Conservation (phyloP, 2,797 vertebrate genomes). For the Sorex maritimensis region DNA sequence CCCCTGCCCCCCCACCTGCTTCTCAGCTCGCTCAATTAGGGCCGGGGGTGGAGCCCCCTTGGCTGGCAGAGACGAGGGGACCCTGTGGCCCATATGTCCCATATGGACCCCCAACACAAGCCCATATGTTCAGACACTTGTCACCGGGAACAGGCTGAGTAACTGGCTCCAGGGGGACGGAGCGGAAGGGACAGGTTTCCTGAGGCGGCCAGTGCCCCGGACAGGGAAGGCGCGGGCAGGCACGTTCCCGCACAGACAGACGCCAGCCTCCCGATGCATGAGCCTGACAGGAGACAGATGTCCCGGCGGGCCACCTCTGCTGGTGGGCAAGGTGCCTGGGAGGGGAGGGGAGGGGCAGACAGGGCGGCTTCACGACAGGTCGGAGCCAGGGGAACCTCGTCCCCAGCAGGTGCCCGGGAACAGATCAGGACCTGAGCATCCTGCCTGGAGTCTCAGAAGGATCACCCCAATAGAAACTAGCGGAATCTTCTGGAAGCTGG, state of each 20-base stretch:
- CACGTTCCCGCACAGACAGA: neutral
- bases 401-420: too few species aligned
- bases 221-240: neutral
- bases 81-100: too few species aligned
- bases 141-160: neutral
- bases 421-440: too few species aligned
- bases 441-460: too few species aligned
- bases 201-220: neutral
- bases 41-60: neutral
- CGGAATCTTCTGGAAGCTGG: neutral
- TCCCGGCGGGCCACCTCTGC: neutral
- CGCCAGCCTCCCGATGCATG: neutral
- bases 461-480: neutral
- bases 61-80: neutral
- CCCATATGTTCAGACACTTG: too few species aligned
- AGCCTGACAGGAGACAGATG: conserved; percentile 65
- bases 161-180: neutral
- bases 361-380: neutral
- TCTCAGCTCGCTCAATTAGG: too few species aligned
- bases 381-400: too few species aligned
- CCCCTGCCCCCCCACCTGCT: too few species aligned
- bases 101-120: too few species aligned
- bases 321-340: neutral
- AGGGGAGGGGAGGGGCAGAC: neutral
- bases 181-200: neutral